Evolutionary conservation across 2,113 vertebrate genomes (phyloP).

Genomic region (Platanista minor): DNA sequence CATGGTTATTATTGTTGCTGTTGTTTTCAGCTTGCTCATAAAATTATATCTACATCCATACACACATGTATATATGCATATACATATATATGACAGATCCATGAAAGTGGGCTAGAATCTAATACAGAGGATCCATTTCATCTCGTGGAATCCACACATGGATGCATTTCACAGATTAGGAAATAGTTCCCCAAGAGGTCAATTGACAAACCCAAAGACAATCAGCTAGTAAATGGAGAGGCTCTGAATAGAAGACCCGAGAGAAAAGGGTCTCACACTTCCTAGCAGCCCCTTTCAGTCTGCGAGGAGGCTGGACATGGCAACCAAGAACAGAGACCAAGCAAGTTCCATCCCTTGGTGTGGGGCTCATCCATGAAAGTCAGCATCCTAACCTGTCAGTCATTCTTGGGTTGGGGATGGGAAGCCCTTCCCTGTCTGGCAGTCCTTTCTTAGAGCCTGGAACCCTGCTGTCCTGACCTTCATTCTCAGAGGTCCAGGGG

Average conservation of each 20-base stretch:
- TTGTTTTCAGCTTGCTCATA: not conserved
- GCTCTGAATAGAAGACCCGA: not conserved
- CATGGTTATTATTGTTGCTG: too few species aligned
- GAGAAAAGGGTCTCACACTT: not conserved
- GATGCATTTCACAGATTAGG: not conserved
- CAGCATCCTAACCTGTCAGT: not conserved
- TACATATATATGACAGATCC: too few species aligned
- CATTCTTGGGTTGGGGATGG: not conserved
- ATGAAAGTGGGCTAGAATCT: not conserved
- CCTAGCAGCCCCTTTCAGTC: not conserved
- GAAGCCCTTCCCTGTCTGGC: not conserved
- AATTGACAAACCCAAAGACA: not conserved
- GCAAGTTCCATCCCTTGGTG: too few species aligned
- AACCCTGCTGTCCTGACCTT: not conserved
- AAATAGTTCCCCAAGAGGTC: not conserved
- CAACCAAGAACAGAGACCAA: not conserved
- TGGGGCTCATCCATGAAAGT: not conserved
- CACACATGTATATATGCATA: accelerated
- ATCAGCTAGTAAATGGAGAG: not conserved
- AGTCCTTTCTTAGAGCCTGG: not conserved
- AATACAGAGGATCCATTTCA: not conserved
- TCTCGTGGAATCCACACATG: not conserved
- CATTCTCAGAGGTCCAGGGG: not conserved
- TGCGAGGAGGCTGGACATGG: not conserved
- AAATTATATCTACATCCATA: not conserved